Evolutionary conservation across 2,113 vertebrate genomes (phyloP).

Genomic region (Cebidichthys violaceus): DNA sequence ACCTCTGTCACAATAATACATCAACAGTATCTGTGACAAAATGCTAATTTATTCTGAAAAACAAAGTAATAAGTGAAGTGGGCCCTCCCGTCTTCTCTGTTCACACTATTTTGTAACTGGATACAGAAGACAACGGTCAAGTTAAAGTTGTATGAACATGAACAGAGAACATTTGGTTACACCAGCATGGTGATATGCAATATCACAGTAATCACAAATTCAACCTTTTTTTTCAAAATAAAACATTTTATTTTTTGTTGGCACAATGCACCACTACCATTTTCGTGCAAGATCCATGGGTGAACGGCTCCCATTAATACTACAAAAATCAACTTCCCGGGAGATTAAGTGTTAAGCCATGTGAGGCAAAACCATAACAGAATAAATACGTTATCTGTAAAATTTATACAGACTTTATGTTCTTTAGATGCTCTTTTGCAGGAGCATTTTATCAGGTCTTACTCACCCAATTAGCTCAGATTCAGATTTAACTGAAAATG

Average conservation of each 20-base stretch:
- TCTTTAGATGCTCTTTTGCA: slow-evolving; percentile 1
- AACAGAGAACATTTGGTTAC: neutral
- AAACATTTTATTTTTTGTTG: slow-evolving; percentile 67
- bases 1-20: neutral
- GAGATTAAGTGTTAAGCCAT: neutral
- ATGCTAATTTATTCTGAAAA: neutral
- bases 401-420: slow-evolving; percentile 9
- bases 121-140: neutral
- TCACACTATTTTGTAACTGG: neutral
- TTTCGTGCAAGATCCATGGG: slow-evolving; percentile 17
- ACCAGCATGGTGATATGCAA: neutral
- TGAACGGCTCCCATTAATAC: slow-evolving; percentile 15
- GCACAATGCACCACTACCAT: slow-evolving; percentile 34
- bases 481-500: slow-evolving; percentile 5
- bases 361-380: slow-evolving; percentile 7
- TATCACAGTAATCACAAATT: slow-evolving; percentile 23
- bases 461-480: slow-evolving; percentile 5
- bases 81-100: neutral
- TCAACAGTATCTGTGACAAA: neutral
- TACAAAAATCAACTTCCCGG: slow-evolving; percentile 7
- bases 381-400: slow-evolving; percentile 31
- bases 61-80: too few species aligned
- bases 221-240: slow-evolving; percentile 40
- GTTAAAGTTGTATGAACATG: neutral
- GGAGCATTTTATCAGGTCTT: slow-evolving; percentile 4